A percentile compares a stretch with the other conserved stretches of the same genome.
Evolutionary conservation across 2,888 invertebrate genomes (phyloP).

Genomic region (Coelopa pilipes): DNA sequence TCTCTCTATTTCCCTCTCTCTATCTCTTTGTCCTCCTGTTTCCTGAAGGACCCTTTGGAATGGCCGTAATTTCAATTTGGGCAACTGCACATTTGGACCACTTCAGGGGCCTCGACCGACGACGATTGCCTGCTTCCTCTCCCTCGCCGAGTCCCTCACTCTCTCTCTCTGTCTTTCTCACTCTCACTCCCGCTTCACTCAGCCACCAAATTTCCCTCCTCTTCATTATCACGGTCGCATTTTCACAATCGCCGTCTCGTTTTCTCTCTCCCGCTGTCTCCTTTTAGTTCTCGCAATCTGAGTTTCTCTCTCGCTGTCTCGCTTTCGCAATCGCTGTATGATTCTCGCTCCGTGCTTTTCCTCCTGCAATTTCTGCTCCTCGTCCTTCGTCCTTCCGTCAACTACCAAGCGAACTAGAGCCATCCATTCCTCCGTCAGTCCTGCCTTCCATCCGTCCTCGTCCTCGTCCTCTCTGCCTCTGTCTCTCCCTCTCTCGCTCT

Average conservation of each 20-base stretch:
- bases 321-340: too few relatives aligned
- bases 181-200: neutral
- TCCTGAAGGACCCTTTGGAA: too few relatives aligned
- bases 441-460: neutral
- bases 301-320: too few relatives aligned
- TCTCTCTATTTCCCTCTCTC: neutral
- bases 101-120: neutral
- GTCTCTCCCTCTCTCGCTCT: too few relatives aligned
- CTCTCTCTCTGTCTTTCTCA: neutral
- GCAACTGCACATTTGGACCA: neutral
- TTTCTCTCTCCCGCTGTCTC: too few relatives aligned
- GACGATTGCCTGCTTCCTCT: neutral
- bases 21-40: neutral
- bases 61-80: neutral
- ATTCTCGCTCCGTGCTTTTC: too few relatives aligned
- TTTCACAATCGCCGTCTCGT: too few relatives aligned
- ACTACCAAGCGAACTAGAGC: neutral
- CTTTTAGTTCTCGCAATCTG: too few relatives aligned
- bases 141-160: too few relatives aligned
- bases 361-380: too few relatives aligned
- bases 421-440: neutral
- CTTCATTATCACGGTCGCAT: too few relatives aligned
- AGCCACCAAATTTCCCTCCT: neutral
- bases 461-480: neutral
- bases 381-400: too few relatives aligned